Evolutionary conservation across 2,888 invertebrate species (phyloP), one percentile per base, ranked within the genome.

Genomic region (Drosophila suboccidentalis): DNA sequence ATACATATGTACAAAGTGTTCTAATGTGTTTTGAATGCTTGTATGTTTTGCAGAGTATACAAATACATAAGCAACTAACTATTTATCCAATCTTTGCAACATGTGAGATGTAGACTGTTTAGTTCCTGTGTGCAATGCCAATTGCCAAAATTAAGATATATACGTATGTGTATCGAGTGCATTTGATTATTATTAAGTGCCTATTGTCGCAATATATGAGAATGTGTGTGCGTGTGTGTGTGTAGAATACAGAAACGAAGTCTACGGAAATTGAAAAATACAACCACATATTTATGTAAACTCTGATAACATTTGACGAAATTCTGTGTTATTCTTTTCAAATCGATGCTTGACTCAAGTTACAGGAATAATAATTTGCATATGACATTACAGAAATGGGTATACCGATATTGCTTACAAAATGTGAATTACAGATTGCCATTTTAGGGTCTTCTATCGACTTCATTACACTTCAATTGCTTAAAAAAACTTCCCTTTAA

Each of bases 131-230:
- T 54, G 49, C 53, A 61, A 63, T 69, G 69, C 50, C 71, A 64
- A 75, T 77, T 71, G 60, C 51, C 71, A 59, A 59, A 74, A 82
- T 82, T 71, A 72, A 85, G 75, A 85, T 73, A 71, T 70, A 82
- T 85, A 55, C 17, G 68, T 63, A 82, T 85, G 57, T 19, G 68
- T 63, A 64, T 73, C 57, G 76, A 86, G 76, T 78, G 80, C 78
- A 75, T 78, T 85, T 85, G 71, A 80, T 80, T 78, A 82, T 77
- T 80, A 88, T 80, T 78, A 77, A 83, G 76, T 80, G 74, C 38
- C 22, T 49, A 36, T 50, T 15, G 15, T 39, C 3, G 13, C 9
- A 36, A 1, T 65, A 44, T 46, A 22, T 64, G 15, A 49, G 47
- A 36, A 10, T 34, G 2, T n/a, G 38, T n/a, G n/a, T 38, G 2